Evolutionary conservation across 2,888 invertebrate species (phyloP).

Genomic region (Cybosia mesomella): DNA sequence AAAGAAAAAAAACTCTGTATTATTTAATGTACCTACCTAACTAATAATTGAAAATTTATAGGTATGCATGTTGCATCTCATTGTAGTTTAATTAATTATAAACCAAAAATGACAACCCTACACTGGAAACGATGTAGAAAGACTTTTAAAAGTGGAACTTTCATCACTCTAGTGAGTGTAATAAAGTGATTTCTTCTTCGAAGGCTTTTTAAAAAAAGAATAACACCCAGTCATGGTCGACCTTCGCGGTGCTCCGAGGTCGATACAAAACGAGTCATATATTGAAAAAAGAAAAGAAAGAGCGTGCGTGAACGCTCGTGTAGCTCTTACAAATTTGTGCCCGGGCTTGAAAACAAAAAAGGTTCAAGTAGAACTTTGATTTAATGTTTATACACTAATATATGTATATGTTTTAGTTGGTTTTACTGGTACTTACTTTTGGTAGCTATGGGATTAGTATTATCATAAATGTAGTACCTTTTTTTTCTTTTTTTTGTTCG

Average conservation of each 20-base stretch:
- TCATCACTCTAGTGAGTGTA: conserved; percentile 38
- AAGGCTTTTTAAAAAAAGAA: conserved; percentile 42
- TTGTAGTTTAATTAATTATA: background rate
- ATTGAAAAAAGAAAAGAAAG: conserved; percentile 55
- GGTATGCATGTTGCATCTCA: background rate
- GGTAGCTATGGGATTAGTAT: background rate
- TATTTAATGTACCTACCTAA: too few species aligned
- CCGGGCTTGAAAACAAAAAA: conserved; percentile 64
- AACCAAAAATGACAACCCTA: background rate
- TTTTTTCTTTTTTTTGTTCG: too few species aligned
- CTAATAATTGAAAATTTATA: too few species aligned
- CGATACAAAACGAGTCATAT: conserved; percentile 64
- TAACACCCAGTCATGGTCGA: conserved; percentile 51
- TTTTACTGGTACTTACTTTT: background rate
- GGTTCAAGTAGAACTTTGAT: conserved; percentile 28
- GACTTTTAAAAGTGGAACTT: conserved; percentile 30
- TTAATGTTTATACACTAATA: conserved; percentile 37
- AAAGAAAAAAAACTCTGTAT: too few species aligned
- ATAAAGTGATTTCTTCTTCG: conserved; percentile 46
- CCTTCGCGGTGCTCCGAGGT: conserved; percentile 64
- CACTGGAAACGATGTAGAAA: background rate
- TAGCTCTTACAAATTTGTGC: conserved; percentile 76
- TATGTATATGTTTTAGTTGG: conserved; percentile 20
- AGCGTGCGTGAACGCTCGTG: conserved; percentile 67
- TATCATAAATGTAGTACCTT: background rate